phyloP scores from a whole-genome alignment of 2,888 invertebrate species.

The Ornithoptera alexandrae region DNA sequence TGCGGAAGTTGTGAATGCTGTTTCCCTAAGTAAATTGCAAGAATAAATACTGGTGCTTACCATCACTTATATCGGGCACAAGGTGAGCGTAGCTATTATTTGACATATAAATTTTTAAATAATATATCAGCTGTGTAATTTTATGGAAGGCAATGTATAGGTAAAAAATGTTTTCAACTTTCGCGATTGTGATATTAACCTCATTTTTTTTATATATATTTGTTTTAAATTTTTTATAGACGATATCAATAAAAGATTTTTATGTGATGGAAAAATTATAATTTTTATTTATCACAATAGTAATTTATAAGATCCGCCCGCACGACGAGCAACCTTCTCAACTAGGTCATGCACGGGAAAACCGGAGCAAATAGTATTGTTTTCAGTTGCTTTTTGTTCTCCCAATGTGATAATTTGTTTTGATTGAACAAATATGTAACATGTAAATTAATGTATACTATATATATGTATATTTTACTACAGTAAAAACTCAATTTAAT shows the following conservation, averaged over 20 bases:
- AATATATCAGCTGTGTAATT: not conserved
- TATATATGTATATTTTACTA: too few species aligned
- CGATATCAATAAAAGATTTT: too few species aligned
- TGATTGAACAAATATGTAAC: not conserved
- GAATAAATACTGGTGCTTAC: not conserved
- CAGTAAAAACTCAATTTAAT: too few species aligned
- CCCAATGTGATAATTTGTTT: slow-evolving; percentile 3
- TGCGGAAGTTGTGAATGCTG: not conserved
- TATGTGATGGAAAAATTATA: not conserved
- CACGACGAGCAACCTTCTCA: slow-evolving; percentile 8
- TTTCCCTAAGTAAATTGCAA: not conserved
- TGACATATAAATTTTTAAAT: slow-evolving; percentile 1
- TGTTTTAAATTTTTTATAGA: too few species aligned
- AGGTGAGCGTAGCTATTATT: not conserved
- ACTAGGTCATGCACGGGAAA: slow-evolving; percentile 21
- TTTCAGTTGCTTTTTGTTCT: slow-evolving; percentile 3
- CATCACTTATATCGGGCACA: not conserved
- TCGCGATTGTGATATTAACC: too few species aligned
- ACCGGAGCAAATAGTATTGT: slow-evolving; percentile 10
- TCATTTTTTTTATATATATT: too few species aligned
- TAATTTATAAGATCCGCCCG: slow-evolving; percentile 16
- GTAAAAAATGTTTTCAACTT: not conserved
- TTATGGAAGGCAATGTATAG: not conserved
- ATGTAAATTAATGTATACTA: too few species aligned
- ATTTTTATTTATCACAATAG: not conserved